Percentiles rank a stretch among this genome's conserved stretches.
These are phyloP conservation scores for Clanis bilineata DNA, from an alignment of 2,888 invertebrate genomes.

Conservation along the genomic window DNA sequence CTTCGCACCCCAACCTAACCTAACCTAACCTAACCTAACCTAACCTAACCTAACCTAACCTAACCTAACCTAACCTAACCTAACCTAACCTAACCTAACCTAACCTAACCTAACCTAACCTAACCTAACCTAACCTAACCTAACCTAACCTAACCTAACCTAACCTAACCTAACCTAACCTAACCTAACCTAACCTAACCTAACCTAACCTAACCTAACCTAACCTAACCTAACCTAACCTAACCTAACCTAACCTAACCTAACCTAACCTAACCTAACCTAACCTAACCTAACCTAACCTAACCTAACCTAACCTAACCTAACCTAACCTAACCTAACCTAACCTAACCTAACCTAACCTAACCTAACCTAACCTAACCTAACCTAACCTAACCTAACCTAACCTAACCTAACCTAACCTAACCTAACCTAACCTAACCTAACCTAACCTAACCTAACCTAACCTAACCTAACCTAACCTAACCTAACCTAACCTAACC, in stretches of 20 bases:
- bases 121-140: conserved; percentile 9
- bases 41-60: conserved; percentile 27
- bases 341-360: conserved; percentile 9
- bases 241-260: conserved; percentile 18
- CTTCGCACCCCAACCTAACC: conserved; percentile 25
- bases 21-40: conserved; percentile 25
- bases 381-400: not conserved
- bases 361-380: not conserved
- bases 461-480: conserved; percentile 16
- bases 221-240: conserved; percentile 16
- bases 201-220: not conserved
- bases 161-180: not conserved
- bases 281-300: conserved; percentile 20
- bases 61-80: conserved; percentile 27
- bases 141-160: conserved; percentile 17
- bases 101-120: conserved; percentile 24
- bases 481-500: conserved; percentile 15
- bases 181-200: not conserved
- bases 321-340: conserved; percentile 13
- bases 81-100: conserved; percentile 26
- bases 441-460: conserved; percentile 8
- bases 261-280: conserved; percentile 16
- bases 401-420: conserved; percentile 8
- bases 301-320: conserved; percentile 11
- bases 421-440: not conserved